Evolutionary conservation across 2,797 vertebrate species (phyloP).

Genomic region (Myotis pilosus): DNA sequence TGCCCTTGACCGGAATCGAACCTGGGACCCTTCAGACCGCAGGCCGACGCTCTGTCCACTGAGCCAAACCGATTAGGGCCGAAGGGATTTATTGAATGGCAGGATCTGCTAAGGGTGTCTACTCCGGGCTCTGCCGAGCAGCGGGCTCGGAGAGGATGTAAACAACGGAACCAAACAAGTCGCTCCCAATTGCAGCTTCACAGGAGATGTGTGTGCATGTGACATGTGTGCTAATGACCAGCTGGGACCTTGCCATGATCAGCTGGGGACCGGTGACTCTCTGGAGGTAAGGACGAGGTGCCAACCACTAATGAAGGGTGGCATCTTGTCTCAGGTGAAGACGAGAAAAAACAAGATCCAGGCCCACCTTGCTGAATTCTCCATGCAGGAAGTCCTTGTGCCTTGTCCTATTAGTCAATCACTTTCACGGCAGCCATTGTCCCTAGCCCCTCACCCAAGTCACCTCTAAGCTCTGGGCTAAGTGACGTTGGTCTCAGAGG

Average conservation of each 20-base stretch:
- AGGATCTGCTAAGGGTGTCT: too few relatives aligned
- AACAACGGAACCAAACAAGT: background rate
- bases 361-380: accelerated
- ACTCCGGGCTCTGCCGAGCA: background rate
- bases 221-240: background rate
- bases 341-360: background rate
- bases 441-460: accelerated
- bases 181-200: background rate
- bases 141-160: background rate
- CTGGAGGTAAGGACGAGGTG: background rate
- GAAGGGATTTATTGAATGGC: background rate
- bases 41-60: too few relatives aligned
- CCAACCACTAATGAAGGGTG: background rate
- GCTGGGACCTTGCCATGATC: background rate
- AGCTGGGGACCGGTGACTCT: background rate
- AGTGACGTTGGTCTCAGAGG: accelerated
- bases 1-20: too few relatives aligned
- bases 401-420: accelerated
- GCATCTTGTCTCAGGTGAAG: background rate
- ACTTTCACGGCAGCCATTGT: accelerated
- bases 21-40: too few relatives aligned
- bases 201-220: background rate
- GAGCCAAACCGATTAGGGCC: too few relatives aligned
- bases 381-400: accelerated
- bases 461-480: background rate